Evolutionary conservation across 64 coral and sea anemone genomes (phyloP).

Genomic region (Hydrozoanthus tunicans): DNA sequence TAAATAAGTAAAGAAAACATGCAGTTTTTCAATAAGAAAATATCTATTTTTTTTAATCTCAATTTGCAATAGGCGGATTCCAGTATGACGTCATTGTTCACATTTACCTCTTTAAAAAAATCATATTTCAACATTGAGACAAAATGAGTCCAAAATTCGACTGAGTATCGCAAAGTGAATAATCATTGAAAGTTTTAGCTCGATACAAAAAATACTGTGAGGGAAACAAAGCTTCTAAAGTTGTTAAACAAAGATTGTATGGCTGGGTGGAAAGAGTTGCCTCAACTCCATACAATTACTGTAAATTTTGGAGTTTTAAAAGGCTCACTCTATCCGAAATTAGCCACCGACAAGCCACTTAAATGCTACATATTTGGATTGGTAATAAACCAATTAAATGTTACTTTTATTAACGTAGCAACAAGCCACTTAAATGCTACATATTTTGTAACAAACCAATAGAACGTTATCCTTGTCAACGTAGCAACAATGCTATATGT

Average conservation of each 20-base stretch:
- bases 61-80: no score
- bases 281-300: background rate
- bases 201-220: no score
- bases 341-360: background rate
- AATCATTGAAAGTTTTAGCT: no score
- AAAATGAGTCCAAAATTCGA: no score
- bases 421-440: background rate
- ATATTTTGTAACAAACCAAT: background rate
- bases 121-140: no score
- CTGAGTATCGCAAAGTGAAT: no score
- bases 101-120: no score
- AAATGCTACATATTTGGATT: background rate
- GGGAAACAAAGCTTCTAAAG: no score
- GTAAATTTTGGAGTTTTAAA: background rate
- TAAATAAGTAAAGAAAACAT: background rate
- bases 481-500: background rate
- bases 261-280: no score
- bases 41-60: no score
- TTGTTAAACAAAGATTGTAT: no score
- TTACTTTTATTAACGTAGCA: background rate
- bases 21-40: background rate
- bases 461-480: background rate
- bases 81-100: no score
- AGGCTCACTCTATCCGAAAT: background rate
- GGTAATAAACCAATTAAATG: background rate